These are phyloP conservation scores for Lysandra bellargus DNA, from an alignment of 2,888 invertebrate genomes.

Conservation along the genomic window DNA sequence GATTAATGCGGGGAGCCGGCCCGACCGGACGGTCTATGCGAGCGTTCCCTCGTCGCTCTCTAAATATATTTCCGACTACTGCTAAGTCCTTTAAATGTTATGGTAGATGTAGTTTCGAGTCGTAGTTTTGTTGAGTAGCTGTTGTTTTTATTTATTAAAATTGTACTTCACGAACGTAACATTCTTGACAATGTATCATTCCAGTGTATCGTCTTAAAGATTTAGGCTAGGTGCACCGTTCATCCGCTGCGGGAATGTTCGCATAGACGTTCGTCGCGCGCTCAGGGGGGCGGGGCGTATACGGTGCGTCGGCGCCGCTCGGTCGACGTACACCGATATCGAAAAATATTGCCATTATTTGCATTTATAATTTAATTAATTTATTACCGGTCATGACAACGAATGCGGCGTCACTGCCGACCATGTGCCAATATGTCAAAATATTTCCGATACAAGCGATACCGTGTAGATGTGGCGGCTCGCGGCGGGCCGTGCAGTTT, in stretches of 20 bases:
- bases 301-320: slow-evolving; percentile 18
- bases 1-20: slow-evolving; percentile 64
- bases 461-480: slow-evolving; percentile 51
- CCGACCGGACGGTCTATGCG: slow-evolving; percentile 63
- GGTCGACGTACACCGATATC: slow-evolving; percentile 32
- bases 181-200: slow-evolving; percentile 79
- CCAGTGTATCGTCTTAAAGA: slow-evolving; percentile 75
- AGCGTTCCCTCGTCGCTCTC: slow-evolving; percentile 52
- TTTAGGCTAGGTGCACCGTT: slow-evolving; percentile 73
- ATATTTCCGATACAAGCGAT: slow-evolving; percentile 41
- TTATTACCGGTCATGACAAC: slow-evolving; percentile 55
- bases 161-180: slow-evolving; percentile 63
- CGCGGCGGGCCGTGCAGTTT: slow-evolving; percentile 63
- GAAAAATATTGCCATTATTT: slow-evolving; percentile 71
- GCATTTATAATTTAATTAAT: slow-evolving; percentile 74
- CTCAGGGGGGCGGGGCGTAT: slow-evolving; percentile 57
- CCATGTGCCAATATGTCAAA: slow-evolving; percentile 59
- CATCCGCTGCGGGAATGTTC: slow-evolving; percentile 53
- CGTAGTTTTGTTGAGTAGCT: slow-evolving; percentile 43
- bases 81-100: slow-evolving; percentile 47
- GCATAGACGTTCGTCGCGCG: slow-evolving; percentile 64
- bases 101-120: slow-evolving; percentile 45
- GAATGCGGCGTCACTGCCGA: slow-evolving; percentile 56
- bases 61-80: slow-evolving; percentile 45
- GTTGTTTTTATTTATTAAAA: slow-evolving; percentile 43